These are phyloP conservation scores for Acropora tenuis DNA, from an alignment of 64 coral and sea anemone species.

Conservation along the genomic window DNA sequence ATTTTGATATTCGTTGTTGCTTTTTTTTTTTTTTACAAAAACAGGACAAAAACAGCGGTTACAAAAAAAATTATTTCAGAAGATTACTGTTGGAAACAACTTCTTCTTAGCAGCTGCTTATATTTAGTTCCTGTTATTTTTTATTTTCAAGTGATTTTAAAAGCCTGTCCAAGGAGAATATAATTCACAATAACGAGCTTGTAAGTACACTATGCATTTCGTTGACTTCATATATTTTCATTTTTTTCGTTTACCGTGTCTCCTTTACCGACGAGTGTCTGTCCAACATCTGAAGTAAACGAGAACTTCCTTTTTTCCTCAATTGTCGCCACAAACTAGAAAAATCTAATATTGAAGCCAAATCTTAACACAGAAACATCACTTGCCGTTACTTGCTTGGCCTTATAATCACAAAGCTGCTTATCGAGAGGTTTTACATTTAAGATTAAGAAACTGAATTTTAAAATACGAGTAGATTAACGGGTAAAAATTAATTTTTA, in stretches of 20 bases:
- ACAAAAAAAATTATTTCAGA: no score
- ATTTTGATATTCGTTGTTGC: no score
- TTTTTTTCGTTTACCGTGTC: background rate
- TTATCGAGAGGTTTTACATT: background rate
- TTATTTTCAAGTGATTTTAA: constrained; percentile 54
- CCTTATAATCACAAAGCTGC: background rate
- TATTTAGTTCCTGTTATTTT: no score
- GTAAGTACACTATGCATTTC: constrained; percentile 22
- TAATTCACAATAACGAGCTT: constrained; percentile 64
- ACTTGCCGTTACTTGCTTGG: background rate
- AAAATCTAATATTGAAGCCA: background rate
- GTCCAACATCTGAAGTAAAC: background rate
- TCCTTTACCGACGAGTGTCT: background rate
- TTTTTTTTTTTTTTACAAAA: no score
- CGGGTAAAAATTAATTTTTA: background rate
- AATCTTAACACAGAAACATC: background rate
- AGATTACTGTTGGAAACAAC: no score
- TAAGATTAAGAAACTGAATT: background rate
- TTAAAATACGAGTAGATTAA: background rate
- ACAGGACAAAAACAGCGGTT: no score
- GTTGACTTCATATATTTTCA: background rate
- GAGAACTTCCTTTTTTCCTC: background rate
- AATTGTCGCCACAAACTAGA: background rate
- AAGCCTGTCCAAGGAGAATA: constrained; percentile 62
- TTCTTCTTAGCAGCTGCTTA: no score